These are phyloP conservation scores for Acropternis orthonyx DNA, from an alignment of 2,797 vertebrate genomes.

Conservation along the genomic window DNA sequence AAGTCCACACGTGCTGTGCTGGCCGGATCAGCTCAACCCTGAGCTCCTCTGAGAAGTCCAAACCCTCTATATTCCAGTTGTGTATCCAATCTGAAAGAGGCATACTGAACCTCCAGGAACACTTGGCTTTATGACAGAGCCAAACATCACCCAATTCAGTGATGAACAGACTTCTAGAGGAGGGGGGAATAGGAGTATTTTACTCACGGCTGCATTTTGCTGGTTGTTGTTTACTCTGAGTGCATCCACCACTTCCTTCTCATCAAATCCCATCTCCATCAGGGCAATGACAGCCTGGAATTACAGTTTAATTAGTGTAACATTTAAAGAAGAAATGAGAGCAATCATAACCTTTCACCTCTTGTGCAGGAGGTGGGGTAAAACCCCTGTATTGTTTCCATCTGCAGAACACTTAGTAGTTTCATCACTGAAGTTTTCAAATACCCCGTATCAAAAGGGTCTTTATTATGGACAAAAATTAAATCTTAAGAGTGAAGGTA, in stretches of 20 bases:
- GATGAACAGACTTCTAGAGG: not conserved
- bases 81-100: not conserved
- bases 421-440: not conserved
- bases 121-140: not conserved
- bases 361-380: not conserved
- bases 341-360: not conserved
- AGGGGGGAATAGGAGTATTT: not conserved
- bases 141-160: not conserved
- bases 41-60: not conserved
- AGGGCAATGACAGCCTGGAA: conserved; percentile 91
- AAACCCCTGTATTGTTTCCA: not conserved
- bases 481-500: not conserved
- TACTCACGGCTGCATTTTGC: conserved; percentile 92
- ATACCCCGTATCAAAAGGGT: not conserved
- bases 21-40: not conserved
- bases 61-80: not conserved
- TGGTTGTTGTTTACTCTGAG: conserved; percentile 97
- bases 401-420: not conserved
- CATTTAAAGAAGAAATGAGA: not conserved
- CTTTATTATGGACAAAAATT: not conserved
- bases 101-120: not conserved
- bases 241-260: conserved; percentile 94
- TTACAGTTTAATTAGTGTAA: not conserved
- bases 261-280: conserved; percentile 99
- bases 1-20: not conserved